A percentile compares a stretch with the other conserved stretches of the same genome.
phyloP scores from a whole-genome alignment of 2,113 vertebrate genomes.

The Aramus guarauna region DNA sequence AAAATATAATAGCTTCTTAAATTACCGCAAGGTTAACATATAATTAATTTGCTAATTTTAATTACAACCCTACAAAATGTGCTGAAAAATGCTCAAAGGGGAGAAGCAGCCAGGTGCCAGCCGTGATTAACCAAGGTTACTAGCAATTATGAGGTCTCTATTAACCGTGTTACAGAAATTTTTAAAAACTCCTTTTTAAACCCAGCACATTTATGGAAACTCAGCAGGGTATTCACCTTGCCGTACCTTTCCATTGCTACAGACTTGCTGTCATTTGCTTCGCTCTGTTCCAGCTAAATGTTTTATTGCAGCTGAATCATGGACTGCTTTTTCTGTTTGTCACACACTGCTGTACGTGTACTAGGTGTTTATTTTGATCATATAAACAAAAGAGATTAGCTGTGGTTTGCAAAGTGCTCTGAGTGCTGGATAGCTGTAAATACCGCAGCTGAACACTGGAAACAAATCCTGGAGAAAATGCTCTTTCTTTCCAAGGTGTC shows the following conservation, averaged over 20 bases:
- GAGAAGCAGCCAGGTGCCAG: background rate
- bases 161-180: background rate
- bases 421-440: background rate
- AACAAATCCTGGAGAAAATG: background rate
- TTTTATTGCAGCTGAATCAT: background rate
- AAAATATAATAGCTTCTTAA: conserved; percentile 46
- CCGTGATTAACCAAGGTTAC: background rate
- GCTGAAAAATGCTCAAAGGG: conserved; percentile 11
- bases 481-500: background rate
- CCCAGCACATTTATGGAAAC: background rate
- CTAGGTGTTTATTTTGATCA: background rate
- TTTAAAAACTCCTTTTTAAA: background rate
- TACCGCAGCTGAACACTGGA: background rate
- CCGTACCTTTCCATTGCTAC: background rate
- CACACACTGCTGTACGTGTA: background rate
- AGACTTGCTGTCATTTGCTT: background rate
- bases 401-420: background rate
- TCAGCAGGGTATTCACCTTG: background rate
- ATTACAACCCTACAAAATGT: background rate
- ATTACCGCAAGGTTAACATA: conserved; percentile 28
- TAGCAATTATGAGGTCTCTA: conserved; percentile 31
- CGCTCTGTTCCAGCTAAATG: background rate
- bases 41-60: conserved; percentile 62
- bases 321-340: background rate
- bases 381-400: background rate